Base-by-base conservation (phyloP, 2,888 invertebrate genomes). In the Erebia aethiops region DNA sequence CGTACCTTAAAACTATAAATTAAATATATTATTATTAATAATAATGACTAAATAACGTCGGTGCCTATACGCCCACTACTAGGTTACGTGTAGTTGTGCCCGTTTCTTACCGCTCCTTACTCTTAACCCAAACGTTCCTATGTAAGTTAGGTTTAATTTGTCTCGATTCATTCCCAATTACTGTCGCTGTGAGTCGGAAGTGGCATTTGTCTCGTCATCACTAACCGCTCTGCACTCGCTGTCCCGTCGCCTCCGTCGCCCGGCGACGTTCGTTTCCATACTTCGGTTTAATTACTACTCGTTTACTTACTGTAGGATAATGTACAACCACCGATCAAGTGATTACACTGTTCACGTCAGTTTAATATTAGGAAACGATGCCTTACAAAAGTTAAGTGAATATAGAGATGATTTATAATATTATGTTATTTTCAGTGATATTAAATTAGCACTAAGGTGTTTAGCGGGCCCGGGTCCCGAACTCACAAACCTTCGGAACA, bases 401-500 rank as follows among this genome's bases (percentile, higher is more conserved):
- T 90, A 89, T 89, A 91, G 83, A 92, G 91, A 90, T 88, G 89
- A 85, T 90, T 90, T 90, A 91, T 90, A 88, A 91, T 90, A 88
- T 90, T 92, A 86, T 89, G 90, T 92, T 92, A 90, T 83, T 88
- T 91, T 92, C 91, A 91, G 89, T 91, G 87, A 91, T 92, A 91
- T 86, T 83, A 82, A 87, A 80, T 80, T 81, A 80, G 80, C 79
- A 80, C 77, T 81, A 80, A 80, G 80, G 79, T 77, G 77, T 87
- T 87, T 90, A 82, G 81, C 78, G 88, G 88, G 87, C 84, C 79
- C 80, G 81, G 77, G 82, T 79, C 87, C 88, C 83, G 78, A 82
- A 84, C 85, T 84, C 89, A 86, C 87, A 87, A 87, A 89, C 82
- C 83, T 88, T 89, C 84, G 91, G 92, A 92, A 91, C 92, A 91